Percentiles rank a stretch among this genome's conserved stretches.
These are phyloP conservation scores for Nicator chloris DNA, from an alignment of 2,113 vertebrate genomes.

Conservation along the genomic window DNA sequence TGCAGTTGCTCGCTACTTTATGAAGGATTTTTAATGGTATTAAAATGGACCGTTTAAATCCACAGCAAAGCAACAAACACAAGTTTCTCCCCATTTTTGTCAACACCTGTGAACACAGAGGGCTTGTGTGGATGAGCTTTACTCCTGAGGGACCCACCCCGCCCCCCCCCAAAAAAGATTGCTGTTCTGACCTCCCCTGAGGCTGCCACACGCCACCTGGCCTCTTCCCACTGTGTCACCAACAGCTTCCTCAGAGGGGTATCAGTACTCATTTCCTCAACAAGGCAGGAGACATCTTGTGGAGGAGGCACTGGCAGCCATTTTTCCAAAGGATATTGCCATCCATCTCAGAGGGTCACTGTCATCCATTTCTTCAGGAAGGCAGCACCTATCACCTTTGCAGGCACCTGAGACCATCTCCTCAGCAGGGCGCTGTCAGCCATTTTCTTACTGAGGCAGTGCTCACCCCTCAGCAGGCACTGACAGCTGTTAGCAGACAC, in stretches of 20 bases:
- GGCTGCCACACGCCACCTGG: neutral
- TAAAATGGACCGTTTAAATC: constrained; percentile 15
- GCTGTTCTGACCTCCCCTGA: neutral
- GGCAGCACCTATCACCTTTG: neutral
- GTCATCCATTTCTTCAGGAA: neutral
- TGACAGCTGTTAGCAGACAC: neutral
- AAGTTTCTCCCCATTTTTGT: neutral
- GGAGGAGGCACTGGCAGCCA: neutral
- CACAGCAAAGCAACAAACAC: neutral
- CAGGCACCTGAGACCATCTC: neutral
- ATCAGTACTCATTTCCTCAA: neutral
- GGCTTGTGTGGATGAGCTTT: neutral
- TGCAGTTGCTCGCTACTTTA: neutral
- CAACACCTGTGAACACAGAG: neutral
- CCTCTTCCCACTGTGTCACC: neutral
- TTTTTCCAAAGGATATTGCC: neutral
- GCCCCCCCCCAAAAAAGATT: neutral
- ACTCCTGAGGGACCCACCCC: neutral
- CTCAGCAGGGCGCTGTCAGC: neutral
- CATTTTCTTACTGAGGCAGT: rapidly evolving
- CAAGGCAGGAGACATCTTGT: neutral
- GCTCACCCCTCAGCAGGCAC: neutral
- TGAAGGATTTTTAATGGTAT: neutral
- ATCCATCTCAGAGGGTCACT: neutral
- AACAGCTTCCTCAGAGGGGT: neutral